Base-by-base conservation (phyloP, 2,888 invertebrate genomes). In the Drosophila borborema region DNA sequence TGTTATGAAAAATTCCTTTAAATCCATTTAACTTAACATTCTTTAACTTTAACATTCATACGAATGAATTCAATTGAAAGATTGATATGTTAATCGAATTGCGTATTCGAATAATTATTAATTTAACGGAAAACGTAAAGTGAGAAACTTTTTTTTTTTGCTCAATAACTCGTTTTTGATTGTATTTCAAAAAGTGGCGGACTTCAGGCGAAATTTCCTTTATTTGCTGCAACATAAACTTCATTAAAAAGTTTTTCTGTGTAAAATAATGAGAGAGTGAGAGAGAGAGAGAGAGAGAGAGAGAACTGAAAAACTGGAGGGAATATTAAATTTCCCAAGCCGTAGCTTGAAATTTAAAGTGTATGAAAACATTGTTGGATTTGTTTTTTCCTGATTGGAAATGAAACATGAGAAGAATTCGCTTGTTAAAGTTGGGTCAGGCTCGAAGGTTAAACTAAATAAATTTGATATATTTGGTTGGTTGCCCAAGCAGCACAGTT, bases 231-330 rank as follows among this genome's bases (percentile, higher is more conserved):
- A 34, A 40, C 28, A 23, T 14, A 41, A 56, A 56, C 18, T 31
- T 41, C 18, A 56, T 56, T 40, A 8, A 31, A 55, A 56, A 41
- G 28, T 55, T 56, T 55, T 56, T 56, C 16, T 49, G 6, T 49
- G 12, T 7, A 49, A 49, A 31, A 31, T 31, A 31, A 40, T 40
- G 16, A n/a, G 41, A 40, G 16, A 14, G 38, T 0, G 41, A 40
- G 28, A 28, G 28, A 6, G 28, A 28, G 28, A 28, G 28, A 28
- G 28, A 28, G 5, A 28, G 28, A 5, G 28, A 28, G 28, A 28
- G 28, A 28, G 16, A 28, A 40, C 40, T 40, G 55, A 2, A 40
- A 41, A 28, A 41, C 18, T 31, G 41, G 4, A n/a, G 41, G 31
- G 28, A 41, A 18, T 41, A 55, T 55, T 23, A 41, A 55, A 55